Evolutionary conservation across 1,140 invertebrate genomes (phyloP).

Genomic region (Drosophila varians): DNA sequence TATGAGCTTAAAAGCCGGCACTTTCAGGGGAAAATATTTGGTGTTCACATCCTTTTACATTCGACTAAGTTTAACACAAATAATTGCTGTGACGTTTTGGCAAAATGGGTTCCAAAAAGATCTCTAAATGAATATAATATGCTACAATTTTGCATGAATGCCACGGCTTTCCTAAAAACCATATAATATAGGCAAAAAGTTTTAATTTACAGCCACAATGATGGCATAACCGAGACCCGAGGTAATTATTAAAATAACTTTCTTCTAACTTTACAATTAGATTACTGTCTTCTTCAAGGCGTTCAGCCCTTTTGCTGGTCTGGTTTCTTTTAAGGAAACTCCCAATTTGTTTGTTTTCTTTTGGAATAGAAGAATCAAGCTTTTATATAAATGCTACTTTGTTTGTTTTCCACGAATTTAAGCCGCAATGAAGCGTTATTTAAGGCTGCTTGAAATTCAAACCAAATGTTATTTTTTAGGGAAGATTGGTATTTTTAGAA

Average conservation of each 20-base stretch:
- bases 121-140: background rate
- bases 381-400: slow-evolving; percentile 3
- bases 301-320: slow-evolving; percentile 6
- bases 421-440: background rate
- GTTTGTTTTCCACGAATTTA: background rate
- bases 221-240: background rate
- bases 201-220: slow-evolving; percentile 8
- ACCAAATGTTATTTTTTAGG: background rate
- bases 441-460: background rate
- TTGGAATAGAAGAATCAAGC: background rate
- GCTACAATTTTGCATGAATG: background rate
- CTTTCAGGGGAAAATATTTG: background rate
- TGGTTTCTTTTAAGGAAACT: slow-evolving; percentile 3
- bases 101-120: background rate
- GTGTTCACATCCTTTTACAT: background rate
- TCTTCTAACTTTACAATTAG: slow-evolving; percentile 17
- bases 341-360: slow-evolving; percentile 3
- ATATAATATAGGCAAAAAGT: background rate
- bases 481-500: slow-evolving; percentile 11
- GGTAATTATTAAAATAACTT: slow-evolving; percentile 1
- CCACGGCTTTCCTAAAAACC: background rate
- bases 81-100: background rate
- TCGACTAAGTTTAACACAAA: background rate
- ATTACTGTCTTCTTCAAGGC: background rate
- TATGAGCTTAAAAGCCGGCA: background rate